Evolutionary conservation across 2,888 invertebrate species (phyloP).

Genomic region (Hylaea fasciaria): DNA sequence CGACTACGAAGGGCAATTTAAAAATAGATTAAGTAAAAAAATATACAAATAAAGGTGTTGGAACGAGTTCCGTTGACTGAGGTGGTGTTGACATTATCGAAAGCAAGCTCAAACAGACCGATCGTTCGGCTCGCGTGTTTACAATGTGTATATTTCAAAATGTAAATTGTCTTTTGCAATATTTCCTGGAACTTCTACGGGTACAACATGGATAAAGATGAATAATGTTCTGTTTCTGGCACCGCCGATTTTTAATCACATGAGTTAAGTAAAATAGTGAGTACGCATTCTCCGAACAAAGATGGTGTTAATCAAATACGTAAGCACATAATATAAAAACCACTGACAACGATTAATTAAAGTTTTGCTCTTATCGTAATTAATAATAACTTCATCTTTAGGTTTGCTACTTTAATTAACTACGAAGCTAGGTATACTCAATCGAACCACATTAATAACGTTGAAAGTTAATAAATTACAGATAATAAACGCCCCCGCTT

Average conservation of each 20-base stretch:
- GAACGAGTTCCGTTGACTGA: slow-evolving; percentile 74
- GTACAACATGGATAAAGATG: not conserved
- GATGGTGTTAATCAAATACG: no score
- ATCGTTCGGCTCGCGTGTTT: slow-evolving; percentile 53
- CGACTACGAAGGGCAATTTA: slow-evolving; percentile 48
- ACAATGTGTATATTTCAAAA: slow-evolving; percentile 74
- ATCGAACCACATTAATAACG: not conserved
- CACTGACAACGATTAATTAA: slow-evolving; percentile 12
- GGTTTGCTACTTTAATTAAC: slow-evolving; percentile 7
- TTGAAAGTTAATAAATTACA: slow-evolving; percentile 1
- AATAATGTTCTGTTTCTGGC: not conserved
- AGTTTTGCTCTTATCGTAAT: slow-evolving; percentile 17
- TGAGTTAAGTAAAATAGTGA: not conserved
- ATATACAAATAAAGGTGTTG: slow-evolving; percentile 67
- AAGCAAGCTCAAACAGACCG: slow-evolving; percentile 76
- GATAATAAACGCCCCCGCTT: slow-evolving; percentile 3
- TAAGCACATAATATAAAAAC: not conserved
- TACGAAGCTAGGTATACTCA: not conserved
- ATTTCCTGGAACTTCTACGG: slow-evolving; percentile 55
- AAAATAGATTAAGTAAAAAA: slow-evolving; percentile 68
- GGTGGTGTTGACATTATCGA: slow-evolving; percentile 80
- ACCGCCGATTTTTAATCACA: not conserved
- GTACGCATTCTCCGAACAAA: no score
- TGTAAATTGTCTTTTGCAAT: slow-evolving; percentile 67
- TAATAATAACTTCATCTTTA: slow-evolving; percentile 18